Percentiles rank a stretch among this genome's conserved stretches.
phyloP scores from a whole-genome alignment of 1,140 invertebrate species.

The Ceratosolen fusciceps region DNA sequence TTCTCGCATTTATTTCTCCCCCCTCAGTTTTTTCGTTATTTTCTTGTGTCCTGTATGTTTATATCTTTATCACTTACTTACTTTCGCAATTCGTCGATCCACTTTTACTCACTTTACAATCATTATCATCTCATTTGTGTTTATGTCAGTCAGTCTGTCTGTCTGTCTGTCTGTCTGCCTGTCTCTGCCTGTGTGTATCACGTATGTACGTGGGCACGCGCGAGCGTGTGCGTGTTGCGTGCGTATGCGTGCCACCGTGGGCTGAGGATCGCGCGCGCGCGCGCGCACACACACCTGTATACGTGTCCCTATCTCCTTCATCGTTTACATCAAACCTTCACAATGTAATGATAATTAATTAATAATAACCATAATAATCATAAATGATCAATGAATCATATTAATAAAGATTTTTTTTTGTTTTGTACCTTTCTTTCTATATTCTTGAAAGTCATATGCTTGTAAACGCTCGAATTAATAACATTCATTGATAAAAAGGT shows the following conservation, averaged over 20 bases:
- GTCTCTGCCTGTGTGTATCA: too few species aligned
- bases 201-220: too few species aligned
- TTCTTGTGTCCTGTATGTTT: constrained; percentile 24
- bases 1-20: constrained; percentile 48
- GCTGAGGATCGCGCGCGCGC: too few species aligned
- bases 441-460: constrained; percentile 7
- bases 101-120: constrained; percentile 5
- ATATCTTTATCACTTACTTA: constrained; percentile 29
- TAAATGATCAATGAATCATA: constrained; percentile 60
- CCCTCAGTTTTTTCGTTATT: constrained; percentile 46
- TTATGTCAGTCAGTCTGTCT: too few species aligned
- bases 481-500: constrained; percentile 1
- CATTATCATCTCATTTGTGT: constrained; percentile 9
- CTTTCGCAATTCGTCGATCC: constrained; percentile 11
- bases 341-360: constrained; percentile 60
- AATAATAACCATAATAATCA: constrained; percentile 60
- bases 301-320: constrained; percentile 43
- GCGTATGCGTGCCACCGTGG: too few species aligned
- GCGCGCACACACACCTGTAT: too few species aligned
- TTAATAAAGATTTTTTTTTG: constrained; percentile 54
- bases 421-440: constrained; percentile 26
- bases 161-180: too few species aligned
- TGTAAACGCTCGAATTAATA: constrained; percentile 1
- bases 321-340: constrained; percentile 46
- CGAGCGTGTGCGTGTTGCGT: too few species aligned